Evolutionary conservation across 2,797 vertebrate species (phyloP), one percentile per base, ranked within the genome.

Genomic region (Mus minutoides): DNA sequence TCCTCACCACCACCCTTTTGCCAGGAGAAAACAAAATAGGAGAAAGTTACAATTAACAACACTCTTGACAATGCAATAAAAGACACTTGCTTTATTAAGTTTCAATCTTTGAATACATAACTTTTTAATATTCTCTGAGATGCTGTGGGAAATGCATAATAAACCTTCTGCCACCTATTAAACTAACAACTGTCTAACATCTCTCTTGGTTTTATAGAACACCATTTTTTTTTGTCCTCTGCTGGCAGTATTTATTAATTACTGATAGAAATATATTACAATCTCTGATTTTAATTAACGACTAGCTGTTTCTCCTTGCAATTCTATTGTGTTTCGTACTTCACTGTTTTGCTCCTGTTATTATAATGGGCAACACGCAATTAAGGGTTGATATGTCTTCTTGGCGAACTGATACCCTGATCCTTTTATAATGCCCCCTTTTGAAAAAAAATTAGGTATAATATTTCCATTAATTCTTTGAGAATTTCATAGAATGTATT

Each of bases 161-260:
- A 88, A 90, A 52, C 40, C 24, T 17, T 92, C 21, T 29, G 11
- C n/a, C 14, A 13, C 60, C 19, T 17, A 52, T 34, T 69, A 31
- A 79, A 43, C 8, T 17, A 58, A 14, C 62, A 54, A 14, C 52
- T n/a, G 40, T 62, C 56, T 67, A 29, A n/a, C 40, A 6, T 71
- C 84, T 77, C 54, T 60, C 40, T 37, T 92, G 88, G 12, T 77
- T 60, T 69, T 46, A 54, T 29, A 82, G 52, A 82, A 77, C 0
- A 58, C 2, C 14, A 69, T 58, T 88, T 69, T 84, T 69, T 84
- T 91, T 94, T 43, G 60, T 67, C 88, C 83, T 88, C 67, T 88
- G 76, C 16, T 52, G 31, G 17, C 78, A 88, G 22, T 26, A 6
- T 64, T 58, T 75, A 40, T 82, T 49, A 76, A 76, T 83, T 77